Conservation (phyloP, 2,888 invertebrate genomes). For the Sphaerophoria rueppellii region DNA sequence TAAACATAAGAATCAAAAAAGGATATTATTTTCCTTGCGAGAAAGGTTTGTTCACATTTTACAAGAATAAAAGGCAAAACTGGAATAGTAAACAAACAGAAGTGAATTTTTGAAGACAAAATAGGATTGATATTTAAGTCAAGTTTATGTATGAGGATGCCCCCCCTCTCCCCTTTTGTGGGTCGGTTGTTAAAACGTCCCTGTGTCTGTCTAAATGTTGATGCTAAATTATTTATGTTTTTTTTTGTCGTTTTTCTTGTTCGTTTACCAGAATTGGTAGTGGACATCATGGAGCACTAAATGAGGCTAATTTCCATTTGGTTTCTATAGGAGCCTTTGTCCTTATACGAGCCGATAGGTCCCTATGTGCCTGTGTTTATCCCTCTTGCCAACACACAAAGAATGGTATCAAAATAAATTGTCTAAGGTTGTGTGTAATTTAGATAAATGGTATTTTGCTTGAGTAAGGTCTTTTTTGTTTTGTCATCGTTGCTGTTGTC, state of each 20-base stretch:
- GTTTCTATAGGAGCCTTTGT: neutral
- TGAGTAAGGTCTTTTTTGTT: slow-evolving; percentile 63
- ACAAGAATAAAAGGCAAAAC: neutral
- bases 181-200: neutral
- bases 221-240: slow-evolving; percentile 52
- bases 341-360: neutral
- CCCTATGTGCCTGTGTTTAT: too few species aligned
- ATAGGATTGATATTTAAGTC: slow-evolving; percentile 62
- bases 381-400: neutral
- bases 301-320: slow-evolving; percentile 62
- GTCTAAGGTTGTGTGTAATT: slow-evolving; percentile 70
- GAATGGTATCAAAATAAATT: slow-evolving; percentile 66
- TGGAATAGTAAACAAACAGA: slow-evolving; percentile 33
- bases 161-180: neutral
- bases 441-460: slow-evolving; percentile 67
- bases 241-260: neutral
- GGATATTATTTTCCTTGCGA: slow-evolving; percentile 20
- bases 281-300: slow-evolving; percentile 16
- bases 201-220: slow-evolving; percentile 15
- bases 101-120: slow-evolving; percentile 44
- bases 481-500: slow-evolving; percentile 32
- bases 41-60: neutral
- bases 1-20: slow-evolving; percentile 38
- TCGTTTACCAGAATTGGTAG: neutral
- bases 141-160: slow-evolving; percentile 38